Base-by-base conservation (phyloP, 2,797 vertebrate species). In the Chiloscyllium punctatum region DNA sequence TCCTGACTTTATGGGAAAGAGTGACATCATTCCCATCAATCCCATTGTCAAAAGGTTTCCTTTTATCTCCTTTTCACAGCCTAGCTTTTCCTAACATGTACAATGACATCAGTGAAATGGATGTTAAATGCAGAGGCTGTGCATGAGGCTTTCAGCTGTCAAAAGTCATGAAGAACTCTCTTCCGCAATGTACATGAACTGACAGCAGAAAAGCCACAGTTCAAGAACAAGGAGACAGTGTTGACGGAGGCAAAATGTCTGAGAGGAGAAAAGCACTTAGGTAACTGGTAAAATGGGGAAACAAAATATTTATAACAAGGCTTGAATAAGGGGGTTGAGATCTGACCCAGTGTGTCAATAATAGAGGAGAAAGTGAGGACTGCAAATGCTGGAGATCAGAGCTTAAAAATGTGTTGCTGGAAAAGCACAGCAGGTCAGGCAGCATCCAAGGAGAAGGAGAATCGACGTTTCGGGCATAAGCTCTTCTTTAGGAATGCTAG, bases 1-100 rank as follows among this genome's bases (percentile, higher is more conserved):
- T 96, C 96, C 96, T 95, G 96, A 96, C 96, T 0, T 6, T 77
- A 91, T 69, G n/a, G 23, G n/a, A 18, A 69, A 42, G 62, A 68
- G 62, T 68, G 62, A 42, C 62, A 92, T 92, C 18, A 92, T 9
- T 69, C 42, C 90, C 62, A 42, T 68, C 62, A 92, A 69, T 68
- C 66, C n/a, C 37, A 9, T 69, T 42, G 62, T 92, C 66, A 42
- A 42, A 7, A 21, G 69, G 62, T 7, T 92, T 92, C 62, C n/a
- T 37, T 42, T 37, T 51, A 42, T 25, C 62, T 42, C 21, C 21
- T 42, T 92, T 92, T 92, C 66, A 37, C 90, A 92, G 90, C 66
- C 3, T 53, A 57, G 13, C 57, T 16, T 62, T 57, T 62, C 82
- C 30, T 9, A 21, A 92, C n/a, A 42, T 68, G 16, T 23, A 92